phyloP scores from a whole-genome alignment of 2,113 vertebrate species.

The Scomber colias region DNA sequence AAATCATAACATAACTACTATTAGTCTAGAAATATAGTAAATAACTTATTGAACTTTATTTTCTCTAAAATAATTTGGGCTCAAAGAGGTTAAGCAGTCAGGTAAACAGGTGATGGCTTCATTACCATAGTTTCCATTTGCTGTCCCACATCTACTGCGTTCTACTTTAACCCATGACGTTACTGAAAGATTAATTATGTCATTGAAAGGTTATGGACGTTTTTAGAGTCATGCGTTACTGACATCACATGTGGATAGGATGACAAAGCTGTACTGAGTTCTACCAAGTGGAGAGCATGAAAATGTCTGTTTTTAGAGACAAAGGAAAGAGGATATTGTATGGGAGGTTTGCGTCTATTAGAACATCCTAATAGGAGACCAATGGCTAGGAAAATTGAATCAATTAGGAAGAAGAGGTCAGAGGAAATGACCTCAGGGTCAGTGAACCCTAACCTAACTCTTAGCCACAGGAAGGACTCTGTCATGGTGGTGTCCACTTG shows the following conservation, averaged over 20 bases:
- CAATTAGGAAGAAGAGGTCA: conserved; percentile 84
- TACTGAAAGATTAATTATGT: conserved; percentile 50
- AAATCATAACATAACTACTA: no score
- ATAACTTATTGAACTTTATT: no score
- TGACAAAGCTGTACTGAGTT: conserved; percentile 2
- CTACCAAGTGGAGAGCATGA: neutral
- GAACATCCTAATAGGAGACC: conserved; percentile 76
- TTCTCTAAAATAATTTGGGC: no score
- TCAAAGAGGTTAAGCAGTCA: neutral
- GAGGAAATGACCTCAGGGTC: conserved; percentile 81
- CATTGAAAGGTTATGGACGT: conserved; percentile 36
- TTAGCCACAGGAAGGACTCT: conserved; percentile 69
- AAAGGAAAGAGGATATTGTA: conserved; percentile 35
- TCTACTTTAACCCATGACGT: conserved; percentile 9
- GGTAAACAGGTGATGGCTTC: conserved; percentile 38
- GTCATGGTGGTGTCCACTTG: conserved; percentile 47
- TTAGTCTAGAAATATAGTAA: no score
- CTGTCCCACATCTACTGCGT: conserved; percentile 44
- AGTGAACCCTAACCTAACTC: conserved; percentile 61
- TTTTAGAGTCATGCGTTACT: conserved; percentile 18
- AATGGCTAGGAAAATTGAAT: conserved; percentile 82
- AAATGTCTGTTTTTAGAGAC: conserved; percentile 29
- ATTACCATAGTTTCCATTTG: neutral
- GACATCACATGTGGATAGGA: conserved; percentile 26
- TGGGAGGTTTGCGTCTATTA: conserved; percentile 47